Percentiles rank a stretch among this genome's conserved stretches.
Evolutionary conservation across 2,113 vertebrate species (phyloP).

Genomic region (mouse (Mus musculus)): DNA sequence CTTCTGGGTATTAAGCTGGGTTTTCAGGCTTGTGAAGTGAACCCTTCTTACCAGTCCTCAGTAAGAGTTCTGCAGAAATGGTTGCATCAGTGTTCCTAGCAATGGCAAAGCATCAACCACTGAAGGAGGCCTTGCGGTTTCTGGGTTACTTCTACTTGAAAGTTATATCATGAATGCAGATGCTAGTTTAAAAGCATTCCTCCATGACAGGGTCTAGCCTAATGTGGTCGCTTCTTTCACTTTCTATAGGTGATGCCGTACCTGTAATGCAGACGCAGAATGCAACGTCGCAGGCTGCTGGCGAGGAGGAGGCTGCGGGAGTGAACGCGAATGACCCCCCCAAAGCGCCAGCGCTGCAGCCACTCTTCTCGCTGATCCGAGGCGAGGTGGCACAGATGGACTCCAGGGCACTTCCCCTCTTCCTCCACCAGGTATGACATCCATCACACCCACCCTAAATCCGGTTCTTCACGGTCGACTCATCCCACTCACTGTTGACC

Average conservation of each 20-base stretch:
- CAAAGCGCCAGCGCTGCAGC: conserved; percentile 77
- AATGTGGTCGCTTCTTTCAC: conserved; percentile 26
- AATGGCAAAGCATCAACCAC: neutral
- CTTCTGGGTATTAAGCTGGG: neutral
- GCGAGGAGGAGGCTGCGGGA: conserved; percentile 68
- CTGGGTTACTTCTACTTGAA: conserved; percentile 29
- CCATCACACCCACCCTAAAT: neutral
- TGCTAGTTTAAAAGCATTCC: neutral
- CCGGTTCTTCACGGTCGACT: neutral
- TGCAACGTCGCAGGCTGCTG: conserved; percentile 32
- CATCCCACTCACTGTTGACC: neutral
- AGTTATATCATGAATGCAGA: conserved; percentile 6
- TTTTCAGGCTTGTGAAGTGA: no score
- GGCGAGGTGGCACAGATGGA: conserved; percentile 90
- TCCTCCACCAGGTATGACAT: conserved; percentile 93
- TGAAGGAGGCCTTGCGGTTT: neutral
- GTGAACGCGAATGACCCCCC: conserved; percentile 74
- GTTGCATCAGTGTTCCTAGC: neutral
- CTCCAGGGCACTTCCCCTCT: conserved; percentile 92
- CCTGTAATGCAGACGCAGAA: conserved; percentile 59
- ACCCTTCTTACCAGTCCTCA: neutral
- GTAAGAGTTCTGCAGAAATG: conserved; percentile 10
- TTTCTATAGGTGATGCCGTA: conserved; percentile 69
- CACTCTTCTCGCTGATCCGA: conserved; percentile 91
- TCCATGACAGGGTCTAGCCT: conserved; percentile 49